These are phyloP conservation scores for Congeria kusceri DNA, from an alignment of 2,888 invertebrate species.

Conservation along the genomic window DNA sequence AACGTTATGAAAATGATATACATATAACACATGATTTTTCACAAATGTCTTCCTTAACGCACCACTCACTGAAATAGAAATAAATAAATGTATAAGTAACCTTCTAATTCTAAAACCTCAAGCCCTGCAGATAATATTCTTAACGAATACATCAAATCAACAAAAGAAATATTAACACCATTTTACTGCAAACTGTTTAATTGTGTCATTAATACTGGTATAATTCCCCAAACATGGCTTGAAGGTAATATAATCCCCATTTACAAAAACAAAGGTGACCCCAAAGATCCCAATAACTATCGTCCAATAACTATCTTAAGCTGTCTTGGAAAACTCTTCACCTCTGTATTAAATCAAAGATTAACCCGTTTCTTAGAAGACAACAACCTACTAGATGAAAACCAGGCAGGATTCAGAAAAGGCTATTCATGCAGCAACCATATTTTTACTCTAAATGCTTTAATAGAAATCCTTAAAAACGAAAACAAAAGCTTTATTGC, in stretches of 20 bases:
- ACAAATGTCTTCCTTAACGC: no score
- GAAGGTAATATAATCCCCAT: conserved; percentile 6
- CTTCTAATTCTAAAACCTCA: no score
- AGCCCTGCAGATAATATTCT: no score
- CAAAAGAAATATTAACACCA: not conserved
- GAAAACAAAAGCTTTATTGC: not conserved
- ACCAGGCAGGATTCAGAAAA: conserved; percentile 9
- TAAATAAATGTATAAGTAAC: no score
- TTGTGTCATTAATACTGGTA: not conserved
- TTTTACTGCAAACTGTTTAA: conserved; percentile 15
- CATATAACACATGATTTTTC: no score
- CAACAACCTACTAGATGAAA: conserved; percentile 3
- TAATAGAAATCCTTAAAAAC: conserved; percentile 2
- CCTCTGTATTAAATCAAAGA: conserved; percentile 6
- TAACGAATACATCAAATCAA: no score
- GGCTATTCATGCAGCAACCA: not conserved
- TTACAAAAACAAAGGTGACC: conserved; percentile 3
- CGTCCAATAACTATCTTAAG: not conserved
- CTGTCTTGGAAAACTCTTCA: conserved; percentile 10
- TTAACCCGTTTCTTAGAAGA: not conserved
- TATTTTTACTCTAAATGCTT: not conserved
- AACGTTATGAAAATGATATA: no score
- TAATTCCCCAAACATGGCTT: conserved; percentile 6
- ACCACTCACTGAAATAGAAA: no score
- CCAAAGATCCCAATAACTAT: not conserved